Evolutionary conservation across 1,140 invertebrate genomes (phyloP).

Genomic region (Phymastichus coffea): DNA sequence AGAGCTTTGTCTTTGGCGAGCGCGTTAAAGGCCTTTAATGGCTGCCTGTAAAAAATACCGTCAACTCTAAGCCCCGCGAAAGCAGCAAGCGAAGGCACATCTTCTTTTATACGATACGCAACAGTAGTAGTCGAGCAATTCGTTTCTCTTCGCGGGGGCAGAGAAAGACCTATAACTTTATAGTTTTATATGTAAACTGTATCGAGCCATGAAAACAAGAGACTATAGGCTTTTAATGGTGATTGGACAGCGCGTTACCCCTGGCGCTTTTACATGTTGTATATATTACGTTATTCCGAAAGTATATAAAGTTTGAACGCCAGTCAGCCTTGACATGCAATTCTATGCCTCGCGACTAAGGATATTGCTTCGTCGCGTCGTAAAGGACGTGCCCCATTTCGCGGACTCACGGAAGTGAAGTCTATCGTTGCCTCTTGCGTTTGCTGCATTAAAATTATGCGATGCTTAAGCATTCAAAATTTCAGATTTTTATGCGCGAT

Average conservation of each 20-base stretch:
- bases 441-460: slow-evolving; percentile 26
- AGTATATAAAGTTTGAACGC: slow-evolving; percentile 25
- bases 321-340: slow-evolving; percentile 30
- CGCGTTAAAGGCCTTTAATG: slow-evolving; percentile 40
- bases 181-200: slow-evolving; percentile 31
- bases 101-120: slow-evolving; percentile 18
- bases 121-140: slow-evolving; percentile 15
- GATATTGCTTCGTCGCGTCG: not conserved
- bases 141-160: not conserved
- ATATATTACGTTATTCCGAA: slow-evolving; percentile 13
- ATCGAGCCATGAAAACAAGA: slow-evolving; percentile 21
- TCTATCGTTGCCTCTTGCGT: not conserved
- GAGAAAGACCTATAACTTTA: slow-evolving; percentile 17
- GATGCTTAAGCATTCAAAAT: slow-evolving; percentile 27
- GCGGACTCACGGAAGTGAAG: not conserved
- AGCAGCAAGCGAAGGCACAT: not conserved
- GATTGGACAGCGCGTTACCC: slow-evolving; percentile 26
- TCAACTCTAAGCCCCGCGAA: slow-evolving; percentile 7
- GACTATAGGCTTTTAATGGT: slow-evolving; percentile 26
- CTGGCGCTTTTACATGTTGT: slow-evolving; percentile 14
- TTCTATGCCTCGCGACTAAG: slow-evolving; percentile 24
- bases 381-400: slow-evolving; percentile 25
- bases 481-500: slow-evolving; percentile 30
- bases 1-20: slow-evolving; percentile 35
- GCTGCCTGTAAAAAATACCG: slow-evolving; percentile 41